Conservation (phyloP, 1,140 invertebrate genomes). For the Heliconius hewitsoni region DNA sequence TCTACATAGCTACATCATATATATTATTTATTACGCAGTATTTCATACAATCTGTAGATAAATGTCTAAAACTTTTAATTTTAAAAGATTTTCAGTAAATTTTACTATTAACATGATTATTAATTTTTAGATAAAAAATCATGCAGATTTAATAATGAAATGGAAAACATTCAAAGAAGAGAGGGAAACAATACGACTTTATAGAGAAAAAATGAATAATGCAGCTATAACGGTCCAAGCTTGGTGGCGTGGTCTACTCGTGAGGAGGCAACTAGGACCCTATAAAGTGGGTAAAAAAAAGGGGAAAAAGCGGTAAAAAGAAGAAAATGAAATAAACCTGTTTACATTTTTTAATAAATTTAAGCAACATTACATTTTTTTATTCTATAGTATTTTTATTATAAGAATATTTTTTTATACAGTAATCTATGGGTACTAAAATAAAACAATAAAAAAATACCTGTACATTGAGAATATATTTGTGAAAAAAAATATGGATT, state of each 20-base stretch:
- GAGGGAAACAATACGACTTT: slow-evolving; percentile 46
- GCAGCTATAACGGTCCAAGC: slow-evolving; percentile 81
- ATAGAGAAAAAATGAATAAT: slow-evolving; percentile 52
- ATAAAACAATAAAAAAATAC: background rate
- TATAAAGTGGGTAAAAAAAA: slow-evolving; percentile 75
- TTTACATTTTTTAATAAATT: background rate
- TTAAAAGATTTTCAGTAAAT: background rate
- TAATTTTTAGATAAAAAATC: slow-evolving; percentile 44
- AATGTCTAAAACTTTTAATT: too few species aligned
- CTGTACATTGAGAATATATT: too few species aligned
- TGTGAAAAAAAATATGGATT: too few species aligned
- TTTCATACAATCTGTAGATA: too few species aligned
- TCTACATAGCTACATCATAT: too few species aligned
- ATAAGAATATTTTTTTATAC: too few species aligned
- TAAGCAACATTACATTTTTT: background rate
- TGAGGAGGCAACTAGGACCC: slow-evolving; percentile 82
- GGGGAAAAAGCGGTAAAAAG: slow-evolving; percentile 5
- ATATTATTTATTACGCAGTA: too few species aligned
- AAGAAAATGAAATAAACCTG: slow-evolving; percentile 33
- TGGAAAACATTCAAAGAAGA: slow-evolving; percentile 59
- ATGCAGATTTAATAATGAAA: slow-evolving; percentile 42
- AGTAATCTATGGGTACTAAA: background rate
- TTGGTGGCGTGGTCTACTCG: slow-evolving; percentile 86
- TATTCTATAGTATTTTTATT: background rate
- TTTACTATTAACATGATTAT: background rate